Evolutionary conservation across 2,113 vertebrate genomes (phyloP), one percentile per base, ranked within the genome.

Genomic region (Megalops atlanticus): DNA sequence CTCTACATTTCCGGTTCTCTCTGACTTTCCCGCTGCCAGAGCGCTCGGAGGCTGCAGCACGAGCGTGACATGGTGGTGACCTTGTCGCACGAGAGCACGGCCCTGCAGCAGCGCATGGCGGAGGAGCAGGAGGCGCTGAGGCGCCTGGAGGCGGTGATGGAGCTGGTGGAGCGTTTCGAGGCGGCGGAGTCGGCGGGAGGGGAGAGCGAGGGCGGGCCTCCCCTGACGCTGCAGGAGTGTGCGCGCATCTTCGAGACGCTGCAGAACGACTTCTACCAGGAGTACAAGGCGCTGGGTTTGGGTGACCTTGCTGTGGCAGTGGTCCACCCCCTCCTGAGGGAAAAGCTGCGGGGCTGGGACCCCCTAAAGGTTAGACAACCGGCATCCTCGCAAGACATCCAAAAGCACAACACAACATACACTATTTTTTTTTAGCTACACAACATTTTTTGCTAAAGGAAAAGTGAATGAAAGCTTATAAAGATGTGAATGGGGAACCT

Each of bases 51-150:
- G 88, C 93, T 99, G 83, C 97, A 98, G 92, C 96, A 98, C 0
- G 97, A 99, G 92, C 93, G 95, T 10, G 97, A 99, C 86, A 94
- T 96, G 79, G 98, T 99, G 38, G 92, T 98, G 82, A 94, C 94
- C 88, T 93, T 99, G 64, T 95, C 90, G 16, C 98, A 99, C 0
- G 98, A 99, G 93, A 95, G 96, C 2, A 90, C 94, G 41, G 94
- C 95, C 39, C 91, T 96, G 88, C 88, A 95, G 0, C 92, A 92
- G 80, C 93, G 95, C 14, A 93, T 99, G 45, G 89, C 90, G 0
- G 92, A 91, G 0, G 97, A 99, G 87, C 94, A 95, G 81, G 94
- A 88, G 0, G 89, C 93, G 5, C 95, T 99, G 72, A 82, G 89
- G 79, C 96, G 94, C 84, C 96, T 99, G 82, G 95, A 97, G 89